Conservation (phyloP, 2,113 vertebrate genomes). For the Protobothrops flavoviridis region DNA sequence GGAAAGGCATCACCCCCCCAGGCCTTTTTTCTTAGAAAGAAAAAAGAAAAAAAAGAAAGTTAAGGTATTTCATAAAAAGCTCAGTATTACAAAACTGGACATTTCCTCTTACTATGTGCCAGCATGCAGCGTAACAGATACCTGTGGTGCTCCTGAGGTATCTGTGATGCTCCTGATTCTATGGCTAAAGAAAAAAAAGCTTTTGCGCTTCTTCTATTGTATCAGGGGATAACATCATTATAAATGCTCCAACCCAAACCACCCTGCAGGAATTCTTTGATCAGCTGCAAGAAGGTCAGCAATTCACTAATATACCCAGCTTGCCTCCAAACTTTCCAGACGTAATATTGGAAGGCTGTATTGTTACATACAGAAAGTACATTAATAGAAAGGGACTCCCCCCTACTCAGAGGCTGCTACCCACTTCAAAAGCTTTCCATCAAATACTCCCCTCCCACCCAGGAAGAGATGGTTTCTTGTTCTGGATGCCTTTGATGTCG, state of each 20-base stretch:
- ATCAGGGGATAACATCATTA: constrained; percentile 38
- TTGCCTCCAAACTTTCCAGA: constrained; percentile 32
- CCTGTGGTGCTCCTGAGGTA: background rate
- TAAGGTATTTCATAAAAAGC: background rate
- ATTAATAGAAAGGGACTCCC: constrained; percentile 24
- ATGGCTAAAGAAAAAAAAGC: background rate
- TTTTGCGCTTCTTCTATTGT: background rate
- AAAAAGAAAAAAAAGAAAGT: background rate
- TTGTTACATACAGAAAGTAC: constrained; percentile 1
- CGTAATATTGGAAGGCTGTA: constrained; percentile 6
- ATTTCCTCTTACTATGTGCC: constrained; percentile 16
- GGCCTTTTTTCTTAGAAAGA: background rate
- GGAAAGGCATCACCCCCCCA: background rate
- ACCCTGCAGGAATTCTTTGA: constrained; percentile 29
- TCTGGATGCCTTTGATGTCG: constrained; percentile 25
- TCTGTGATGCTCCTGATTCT: background rate
- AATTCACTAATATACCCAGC: constrained; percentile 19
- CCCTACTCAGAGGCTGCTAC: constrained; percentile 11
- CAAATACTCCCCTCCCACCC: constrained; percentile 11
- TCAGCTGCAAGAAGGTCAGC: constrained; percentile 10
- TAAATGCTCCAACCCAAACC: constrained; percentile 33
- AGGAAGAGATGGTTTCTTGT: constrained; percentile 18
- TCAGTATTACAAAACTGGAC: background rate
- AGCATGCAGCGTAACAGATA: background rate
- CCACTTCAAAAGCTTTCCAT: constrained; percentile 29